Percentiles rank a stretch among this genome's conserved stretches.
phyloP scores from a whole-genome alignment of 2,888 invertebrate species.

The Caenorhabditis sp. region DNA sequence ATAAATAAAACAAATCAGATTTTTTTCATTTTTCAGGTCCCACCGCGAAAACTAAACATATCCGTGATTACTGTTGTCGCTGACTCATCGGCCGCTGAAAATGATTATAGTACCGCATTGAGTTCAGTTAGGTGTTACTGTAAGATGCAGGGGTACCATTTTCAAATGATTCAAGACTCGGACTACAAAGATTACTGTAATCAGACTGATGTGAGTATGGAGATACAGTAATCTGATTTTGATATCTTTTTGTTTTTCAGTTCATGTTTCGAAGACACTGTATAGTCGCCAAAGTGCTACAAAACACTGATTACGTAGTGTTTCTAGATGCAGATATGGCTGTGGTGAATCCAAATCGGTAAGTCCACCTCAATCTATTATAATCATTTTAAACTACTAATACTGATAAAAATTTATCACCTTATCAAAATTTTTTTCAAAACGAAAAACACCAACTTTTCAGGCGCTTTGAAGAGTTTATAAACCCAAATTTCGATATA shows the following conservation, averaged over 20 bases:
- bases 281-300: slow-evolving; percentile 50
- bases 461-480: slow-evolving; percentile 50
- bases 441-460: too few relatives aligned
- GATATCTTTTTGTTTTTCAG: slow-evolving; percentile 59
- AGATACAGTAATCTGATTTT: neutral
- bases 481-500: slow-evolving; percentile 46
- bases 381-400: too few relatives aligned
- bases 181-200: slow-evolving; percentile 15
- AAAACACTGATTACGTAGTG: slow-evolving; percentile 54
- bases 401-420: too few relatives aligned
- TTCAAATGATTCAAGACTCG: slow-evolving; percentile 23
- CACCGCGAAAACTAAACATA: too few relatives aligned
- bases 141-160: slow-evolving; percentile 26
- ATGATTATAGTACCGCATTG: too few relatives aligned
- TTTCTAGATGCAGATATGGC: slow-evolving; percentile 69
- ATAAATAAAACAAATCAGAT: too few relatives aligned
- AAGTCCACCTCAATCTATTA: too few relatives aligned
- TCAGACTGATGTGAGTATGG: slow-evolving; percentile 36
- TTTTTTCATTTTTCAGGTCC: too few relatives aligned
- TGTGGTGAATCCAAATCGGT: slow-evolving; percentile 60
- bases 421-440: too few relatives aligned
- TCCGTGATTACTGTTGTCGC: too few relatives aligned
- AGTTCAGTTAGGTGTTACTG: slow-evolving; percentile 33
- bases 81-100: too few relatives aligned
- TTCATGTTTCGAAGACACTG: slow-evolving; percentile 79